These are phyloP conservation scores for Micromys minutus DNA, from an alignment of 2,113 vertebrate genomes.

Conservation along the genomic window DNA sequence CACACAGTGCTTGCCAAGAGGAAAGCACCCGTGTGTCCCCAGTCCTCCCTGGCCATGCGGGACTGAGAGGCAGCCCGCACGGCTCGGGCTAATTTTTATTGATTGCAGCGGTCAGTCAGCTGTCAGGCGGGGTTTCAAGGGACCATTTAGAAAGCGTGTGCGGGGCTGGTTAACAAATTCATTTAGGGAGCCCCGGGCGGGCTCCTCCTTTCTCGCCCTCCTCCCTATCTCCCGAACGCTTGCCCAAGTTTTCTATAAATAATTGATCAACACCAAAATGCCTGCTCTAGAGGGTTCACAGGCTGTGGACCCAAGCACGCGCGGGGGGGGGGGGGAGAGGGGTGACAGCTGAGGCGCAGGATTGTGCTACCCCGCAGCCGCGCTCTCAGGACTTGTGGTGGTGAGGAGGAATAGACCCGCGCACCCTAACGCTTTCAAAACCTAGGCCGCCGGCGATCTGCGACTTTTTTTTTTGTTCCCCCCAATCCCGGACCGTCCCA, in stretches of 20 bases:
- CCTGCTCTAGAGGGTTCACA: slow-evolving; percentile 52
- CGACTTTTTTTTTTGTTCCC: too few relatives aligned
- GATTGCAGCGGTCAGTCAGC: slow-evolving; percentile 92
- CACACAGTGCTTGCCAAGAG: background rate
- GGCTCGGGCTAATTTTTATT: slow-evolving; percentile 88
- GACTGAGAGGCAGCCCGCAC: background rate
- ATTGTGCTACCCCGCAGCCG: accelerated
- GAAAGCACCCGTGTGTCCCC: background rate
- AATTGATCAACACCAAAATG: slow-evolving; percentile 87
- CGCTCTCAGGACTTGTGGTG: background rate
- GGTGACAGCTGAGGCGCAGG: background rate
- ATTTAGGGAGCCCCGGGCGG: slow-evolving; percentile 85
- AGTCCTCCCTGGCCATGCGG: background rate
- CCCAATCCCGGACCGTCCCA: too few relatives aligned
- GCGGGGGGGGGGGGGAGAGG: accelerated
- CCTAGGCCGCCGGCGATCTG: background rate
- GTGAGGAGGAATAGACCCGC: background rate
- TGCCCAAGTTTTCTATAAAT: slow-evolving; percentile 88
- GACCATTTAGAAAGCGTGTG: slow-evolving; percentile 89
- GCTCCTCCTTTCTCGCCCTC: slow-evolving; percentile 58
- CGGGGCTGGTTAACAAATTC: slow-evolving; percentile 95
- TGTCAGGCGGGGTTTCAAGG: slow-evolving; percentile 93
- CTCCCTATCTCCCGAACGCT: slow-evolving; percentile 77
- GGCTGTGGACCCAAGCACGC: accelerated
- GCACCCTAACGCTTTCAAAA: background rate